phyloP scores from a whole-genome alignment of 2,797 vertebrate genomes.

The Hozukius guyotensis region DNA sequence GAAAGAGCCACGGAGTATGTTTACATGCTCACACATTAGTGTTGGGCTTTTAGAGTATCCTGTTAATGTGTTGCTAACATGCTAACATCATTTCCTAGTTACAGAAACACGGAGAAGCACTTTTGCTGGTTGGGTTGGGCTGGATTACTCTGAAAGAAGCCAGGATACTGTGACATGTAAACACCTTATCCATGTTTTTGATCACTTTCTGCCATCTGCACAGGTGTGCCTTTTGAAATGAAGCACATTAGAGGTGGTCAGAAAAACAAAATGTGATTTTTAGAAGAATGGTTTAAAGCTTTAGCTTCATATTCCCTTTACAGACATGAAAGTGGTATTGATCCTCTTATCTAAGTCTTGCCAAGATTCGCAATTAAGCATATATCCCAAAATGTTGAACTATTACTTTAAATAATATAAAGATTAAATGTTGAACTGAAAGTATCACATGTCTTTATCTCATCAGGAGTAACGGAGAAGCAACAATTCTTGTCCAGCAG shows the following conservation, averaged over 20 bases:
- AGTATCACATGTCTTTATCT: no score
- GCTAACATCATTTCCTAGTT: slow-evolving; percentile 5
- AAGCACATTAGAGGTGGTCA: neutral
- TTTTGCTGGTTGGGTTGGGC: neutral
- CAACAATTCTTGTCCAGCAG: no score
- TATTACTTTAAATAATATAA: neutral
- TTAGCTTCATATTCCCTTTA: neutral
- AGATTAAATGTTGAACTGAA: neutral
- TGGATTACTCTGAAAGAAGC: slow-evolving; percentile 5
- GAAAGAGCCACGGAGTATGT: neutral
- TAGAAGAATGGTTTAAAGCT: neutral
- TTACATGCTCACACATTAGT: neutral
- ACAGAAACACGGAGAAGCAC: neutral
- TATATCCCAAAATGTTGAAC: neutral
- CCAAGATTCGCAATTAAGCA: neutral
- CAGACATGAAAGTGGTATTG: neutral
- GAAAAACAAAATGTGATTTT: neutral
- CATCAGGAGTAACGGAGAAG: no score
- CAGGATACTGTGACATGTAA: slow-evolving; percentile 3
- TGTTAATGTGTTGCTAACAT: neutral
- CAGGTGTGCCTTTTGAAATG: neutral
- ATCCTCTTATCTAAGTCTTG: neutral
- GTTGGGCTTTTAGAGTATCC: neutral
- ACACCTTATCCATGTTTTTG: neutral
- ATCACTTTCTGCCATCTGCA: neutral